These are phyloP conservation scores for Mercenaria mercenaria DNA, from an alignment of 1,140 invertebrate genomes.

Conservation along the genomic window DNA sequence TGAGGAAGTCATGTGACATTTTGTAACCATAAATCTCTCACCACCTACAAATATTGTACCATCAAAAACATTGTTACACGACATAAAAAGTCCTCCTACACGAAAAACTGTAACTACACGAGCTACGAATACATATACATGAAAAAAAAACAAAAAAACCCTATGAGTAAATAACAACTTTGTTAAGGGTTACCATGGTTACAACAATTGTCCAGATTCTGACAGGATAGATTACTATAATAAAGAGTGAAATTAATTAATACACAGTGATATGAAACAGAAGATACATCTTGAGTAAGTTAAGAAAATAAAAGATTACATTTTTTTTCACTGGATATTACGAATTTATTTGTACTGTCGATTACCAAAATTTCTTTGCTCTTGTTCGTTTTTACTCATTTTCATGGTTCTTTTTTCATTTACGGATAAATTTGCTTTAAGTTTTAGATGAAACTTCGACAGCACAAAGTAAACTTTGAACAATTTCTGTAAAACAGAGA, in stretches of 20 bases:
- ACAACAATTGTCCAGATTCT: slow-evolving; percentile 14
- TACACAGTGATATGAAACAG: slow-evolving; percentile 34
- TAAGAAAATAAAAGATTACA: not conserved
- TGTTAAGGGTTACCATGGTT: slow-evolving; percentile 19
- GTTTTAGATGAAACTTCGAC: too few relatives aligned
- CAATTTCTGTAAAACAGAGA: too few relatives aligned
- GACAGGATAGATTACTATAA: not conserved
- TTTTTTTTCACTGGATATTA: too few relatives aligned
- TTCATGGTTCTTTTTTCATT: too few relatives aligned
- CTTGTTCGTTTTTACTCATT: too few relatives aligned
- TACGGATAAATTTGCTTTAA: too few relatives aligned
- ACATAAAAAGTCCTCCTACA: slow-evolving; percentile 9
- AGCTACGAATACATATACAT: slow-evolving; percentile 15
- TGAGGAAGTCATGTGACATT: not conserved
- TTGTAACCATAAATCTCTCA: not conserved
- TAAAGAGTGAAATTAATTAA: slow-evolving; percentile 9
- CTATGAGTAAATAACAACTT: slow-evolving; percentile 37
- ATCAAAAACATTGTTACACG: not conserved
- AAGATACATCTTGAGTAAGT: slow-evolving; percentile 20
- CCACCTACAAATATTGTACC: not conserved
- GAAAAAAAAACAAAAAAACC: not conserved
- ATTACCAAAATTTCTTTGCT: not conserved
- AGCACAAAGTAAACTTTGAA: too few relatives aligned
- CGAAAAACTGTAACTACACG: not conserved
- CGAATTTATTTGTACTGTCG: not conserved